Conservation (phyloP, 2,113 vertebrate genomes). For the Podarcis raffonei region DNA sequence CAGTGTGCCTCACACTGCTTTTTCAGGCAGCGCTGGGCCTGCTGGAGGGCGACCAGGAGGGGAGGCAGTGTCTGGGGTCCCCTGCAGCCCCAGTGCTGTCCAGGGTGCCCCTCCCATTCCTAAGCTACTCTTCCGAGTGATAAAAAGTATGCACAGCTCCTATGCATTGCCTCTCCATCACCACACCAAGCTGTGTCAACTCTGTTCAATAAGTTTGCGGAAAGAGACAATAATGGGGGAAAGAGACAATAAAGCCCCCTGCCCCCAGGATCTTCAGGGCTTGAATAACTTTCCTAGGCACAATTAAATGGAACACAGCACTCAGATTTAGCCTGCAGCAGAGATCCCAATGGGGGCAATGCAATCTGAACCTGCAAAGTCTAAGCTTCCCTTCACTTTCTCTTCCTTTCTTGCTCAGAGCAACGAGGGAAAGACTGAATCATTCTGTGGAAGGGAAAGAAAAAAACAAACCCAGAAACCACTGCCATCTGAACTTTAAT, state of each 20-base stretch:
- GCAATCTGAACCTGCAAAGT: conserved; percentile 50
- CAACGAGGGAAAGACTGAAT: conserved; percentile 60
- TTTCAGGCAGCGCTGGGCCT: too few species aligned
- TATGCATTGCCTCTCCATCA: background rate
- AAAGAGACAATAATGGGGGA: background rate
- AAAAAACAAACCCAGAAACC: background rate
- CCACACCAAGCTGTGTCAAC: too few species aligned
- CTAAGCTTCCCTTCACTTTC: conserved; percentile 32
- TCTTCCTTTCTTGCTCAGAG: conserved; percentile 46
- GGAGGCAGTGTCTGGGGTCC: too few species aligned
- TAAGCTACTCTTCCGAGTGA: too few species aligned
- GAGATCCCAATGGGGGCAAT: conserved; percentile 28
- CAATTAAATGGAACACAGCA: conserved; percentile 25
- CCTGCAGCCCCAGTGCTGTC: too few species aligned
- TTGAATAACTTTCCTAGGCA: conserved; percentile 47
- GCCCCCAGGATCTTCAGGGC: background rate
- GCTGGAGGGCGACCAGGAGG: too few species aligned
- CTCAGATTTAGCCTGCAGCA: conserved; percentile 19
- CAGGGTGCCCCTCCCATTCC: too few species aligned
- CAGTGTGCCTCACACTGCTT: too few species aligned
- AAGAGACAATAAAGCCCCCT: background rate
- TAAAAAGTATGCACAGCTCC: background rate
- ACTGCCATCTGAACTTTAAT: conserved; percentile 68
- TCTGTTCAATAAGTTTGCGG: background rate
- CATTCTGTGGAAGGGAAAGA: conserved; percentile 78